Conservation (phyloP, 2,888 invertebrate genomes). For the Anoncus sp. region DNA sequence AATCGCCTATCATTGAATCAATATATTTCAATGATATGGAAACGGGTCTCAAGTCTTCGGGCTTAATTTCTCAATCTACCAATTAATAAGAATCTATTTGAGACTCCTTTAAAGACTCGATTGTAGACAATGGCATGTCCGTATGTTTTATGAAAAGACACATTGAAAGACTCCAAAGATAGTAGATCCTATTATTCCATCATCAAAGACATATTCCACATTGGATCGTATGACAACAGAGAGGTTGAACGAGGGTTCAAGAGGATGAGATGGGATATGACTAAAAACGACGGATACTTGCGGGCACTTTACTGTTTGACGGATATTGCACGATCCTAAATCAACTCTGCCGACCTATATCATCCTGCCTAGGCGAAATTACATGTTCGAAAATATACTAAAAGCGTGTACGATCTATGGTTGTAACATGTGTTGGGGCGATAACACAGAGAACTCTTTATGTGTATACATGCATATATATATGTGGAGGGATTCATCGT, state of each 20-base stretch:
- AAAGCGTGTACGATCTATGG: constrained; percentile 13
- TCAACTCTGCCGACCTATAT: constrained; percentile 55
- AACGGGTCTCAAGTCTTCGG: neutral
- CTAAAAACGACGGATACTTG: constrained; percentile 11
- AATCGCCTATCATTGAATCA: constrained; percentile 16
- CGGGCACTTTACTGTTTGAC: constrained; percentile 55
- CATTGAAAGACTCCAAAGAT: no score
- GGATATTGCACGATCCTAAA: constrained; percentile 66
- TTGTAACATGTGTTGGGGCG: constrained; percentile 9
- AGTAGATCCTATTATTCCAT: no score
- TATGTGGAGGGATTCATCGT: constrained; percentile 54
- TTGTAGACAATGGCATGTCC: no score
- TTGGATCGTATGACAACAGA: neutral
- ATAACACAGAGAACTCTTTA: constrained; percentile 9
- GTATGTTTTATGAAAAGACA: no score
- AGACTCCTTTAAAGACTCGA: no score
- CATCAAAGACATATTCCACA: no score
- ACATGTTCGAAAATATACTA: constrained; percentile 34
- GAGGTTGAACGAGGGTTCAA: neutral
- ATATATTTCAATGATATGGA: constrained; percentile 4
- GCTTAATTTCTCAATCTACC: no score
- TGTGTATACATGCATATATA: constrained; percentile 2
- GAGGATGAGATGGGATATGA: constrained; percentile 11
- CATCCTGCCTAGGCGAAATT: constrained; percentile 20
- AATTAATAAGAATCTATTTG: no score